A percentile compares a stretch with the other conserved stretches of the same genome.
phyloP scores from a whole-genome alignment of 1,140 invertebrate genomes.

The Dinothrombium tinctorium region DNA sequence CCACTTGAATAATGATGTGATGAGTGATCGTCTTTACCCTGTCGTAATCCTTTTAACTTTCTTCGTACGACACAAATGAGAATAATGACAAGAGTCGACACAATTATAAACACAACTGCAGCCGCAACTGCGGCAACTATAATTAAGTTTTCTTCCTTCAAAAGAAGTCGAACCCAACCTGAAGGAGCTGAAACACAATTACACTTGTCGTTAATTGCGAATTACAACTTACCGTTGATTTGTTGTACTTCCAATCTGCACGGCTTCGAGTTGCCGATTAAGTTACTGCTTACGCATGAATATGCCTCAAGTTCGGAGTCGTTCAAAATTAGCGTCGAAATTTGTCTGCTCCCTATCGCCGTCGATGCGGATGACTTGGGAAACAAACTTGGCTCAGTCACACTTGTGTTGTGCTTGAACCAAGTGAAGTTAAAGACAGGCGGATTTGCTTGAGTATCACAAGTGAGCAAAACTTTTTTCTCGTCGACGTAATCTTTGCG shows the following conservation, averaged over 20 bases:
- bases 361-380: too few species aligned
- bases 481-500: slow-evolving; percentile 35
- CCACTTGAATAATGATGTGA: slow-evolving; percentile 1
- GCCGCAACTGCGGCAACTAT: slow-evolving; percentile 15
- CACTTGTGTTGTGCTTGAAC: slow-evolving; percentile 36
- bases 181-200: slow-evolving; percentile 11
- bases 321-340: not conserved
- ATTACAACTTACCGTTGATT: not conserved
- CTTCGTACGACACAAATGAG: slow-evolving; percentile 4
- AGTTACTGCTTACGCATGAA: slow-evolving; percentile 15
- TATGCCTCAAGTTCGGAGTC: slow-evolving; percentile 12
- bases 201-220: not conserved
- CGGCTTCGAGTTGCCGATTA: slow-evolving; percentile 15
- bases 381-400: slow-evolving; percentile 2
- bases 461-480: slow-evolving; percentile 38
- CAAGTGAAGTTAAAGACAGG: slow-evolving; percentile 50
- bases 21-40: not conserved
- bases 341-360: not conserved
- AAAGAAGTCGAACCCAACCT: slow-evolving; percentile 13
- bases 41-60: not conserved
- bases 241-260: slow-evolving; percentile 13
- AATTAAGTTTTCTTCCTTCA: slow-evolving; percentile 16
- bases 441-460: slow-evolving; percentile 54
- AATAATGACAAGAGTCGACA: slow-evolving; percentile 11
- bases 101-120: slow-evolving; percentile 14